Evolutionary conservation across 2,113 vertebrate genomes (phyloP).

Genomic region (Cygnus atratus): DNA sequence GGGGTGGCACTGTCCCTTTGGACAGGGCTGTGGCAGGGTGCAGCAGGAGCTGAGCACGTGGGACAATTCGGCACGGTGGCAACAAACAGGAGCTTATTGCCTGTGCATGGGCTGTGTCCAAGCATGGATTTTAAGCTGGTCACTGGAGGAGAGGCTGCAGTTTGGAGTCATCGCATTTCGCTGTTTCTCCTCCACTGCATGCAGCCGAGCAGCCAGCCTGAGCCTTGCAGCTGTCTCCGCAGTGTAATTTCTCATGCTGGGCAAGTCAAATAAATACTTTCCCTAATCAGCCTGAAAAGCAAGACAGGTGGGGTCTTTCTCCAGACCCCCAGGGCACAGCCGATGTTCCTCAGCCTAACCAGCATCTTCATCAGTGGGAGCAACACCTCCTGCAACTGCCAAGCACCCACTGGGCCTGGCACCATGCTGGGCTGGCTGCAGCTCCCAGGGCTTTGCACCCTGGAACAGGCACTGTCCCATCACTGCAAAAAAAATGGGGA

Average conservation of each 20-base stretch:
- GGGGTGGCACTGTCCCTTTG: neutral
- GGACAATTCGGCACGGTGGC: neutral
- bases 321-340: neutral
- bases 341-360: neutral
- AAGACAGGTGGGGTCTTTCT: neutral
- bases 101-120: neutral
- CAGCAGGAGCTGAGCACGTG: neutral
- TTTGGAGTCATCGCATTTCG: neutral
- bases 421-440: neutral
- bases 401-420: neutral
- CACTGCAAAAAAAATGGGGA: neutral
- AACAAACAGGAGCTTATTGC: neutral
- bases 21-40: fast-evolving
- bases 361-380: neutral
- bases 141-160: neutral
- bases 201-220: neutral
- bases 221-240: neutral
- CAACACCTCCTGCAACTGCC: neutral
- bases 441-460: neutral
- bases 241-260: neutral
- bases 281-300: conserved; percentile 1
- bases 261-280: conserved; percentile 15
- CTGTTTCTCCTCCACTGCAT: fast-evolving
- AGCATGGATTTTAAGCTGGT: neutral
- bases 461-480: neutral